Evolutionary conservation across 2,797 vertebrate genomes (phyloP).

Genomic region (Melanotaenia parkinsoni): DNA sequence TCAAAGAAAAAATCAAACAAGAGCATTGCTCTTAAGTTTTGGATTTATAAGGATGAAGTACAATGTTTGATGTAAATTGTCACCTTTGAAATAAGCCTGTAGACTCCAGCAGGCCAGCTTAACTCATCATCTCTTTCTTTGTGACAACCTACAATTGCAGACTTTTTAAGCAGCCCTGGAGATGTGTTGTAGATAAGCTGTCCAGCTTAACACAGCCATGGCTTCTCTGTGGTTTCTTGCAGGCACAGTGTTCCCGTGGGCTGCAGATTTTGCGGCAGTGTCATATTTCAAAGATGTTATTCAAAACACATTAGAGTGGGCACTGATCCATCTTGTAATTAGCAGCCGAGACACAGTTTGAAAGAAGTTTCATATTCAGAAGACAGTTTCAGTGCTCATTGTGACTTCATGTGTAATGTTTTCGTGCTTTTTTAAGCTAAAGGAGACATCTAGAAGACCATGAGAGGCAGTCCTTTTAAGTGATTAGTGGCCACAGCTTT

Average conservation of each 20-base stretch:
- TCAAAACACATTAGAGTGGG: slow-evolving; percentile 51
- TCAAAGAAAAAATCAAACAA: neutral
- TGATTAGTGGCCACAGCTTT: slow-evolving; percentile 72
- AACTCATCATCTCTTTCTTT: slow-evolving; percentile 66
- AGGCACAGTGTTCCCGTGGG: slow-evolving; percentile 45
- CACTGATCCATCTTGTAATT: slow-evolving; percentile 46
- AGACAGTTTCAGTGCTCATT: slow-evolving; percentile 17
- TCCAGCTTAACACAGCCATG: slow-evolving; percentile 58
- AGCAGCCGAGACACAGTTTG: slow-evolving; percentile 24
- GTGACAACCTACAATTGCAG: slow-evolving; percentile 74
- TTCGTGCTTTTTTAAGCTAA: slow-evolving; percentile 4
- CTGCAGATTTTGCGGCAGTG: slow-evolving; percentile 41
- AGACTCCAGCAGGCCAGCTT: slow-evolving; percentile 50
- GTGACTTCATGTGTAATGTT: slow-evolving; percentile 3
- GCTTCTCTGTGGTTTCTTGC: slow-evolving; percentile 51
- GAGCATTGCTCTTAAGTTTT: slow-evolving; percentile 18
- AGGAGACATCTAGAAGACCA: slow-evolving; percentile 33
- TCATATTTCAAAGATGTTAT: slow-evolving; percentile 74
- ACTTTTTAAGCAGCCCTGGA: slow-evolving; percentile 73
- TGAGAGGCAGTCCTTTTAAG: slow-evolving; percentile 47
- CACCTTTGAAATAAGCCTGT: slow-evolving; percentile 45
- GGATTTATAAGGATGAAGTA: slow-evolving; percentile 22
- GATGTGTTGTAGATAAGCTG: slow-evolving; percentile 74
- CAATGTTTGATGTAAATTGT: slow-evolving; percentile 49
- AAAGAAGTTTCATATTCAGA: slow-evolving; percentile 18